Evolutionary conservation across 2,113 vertebrate genomes (phyloP).

Genomic region (Pica pica): DNA sequence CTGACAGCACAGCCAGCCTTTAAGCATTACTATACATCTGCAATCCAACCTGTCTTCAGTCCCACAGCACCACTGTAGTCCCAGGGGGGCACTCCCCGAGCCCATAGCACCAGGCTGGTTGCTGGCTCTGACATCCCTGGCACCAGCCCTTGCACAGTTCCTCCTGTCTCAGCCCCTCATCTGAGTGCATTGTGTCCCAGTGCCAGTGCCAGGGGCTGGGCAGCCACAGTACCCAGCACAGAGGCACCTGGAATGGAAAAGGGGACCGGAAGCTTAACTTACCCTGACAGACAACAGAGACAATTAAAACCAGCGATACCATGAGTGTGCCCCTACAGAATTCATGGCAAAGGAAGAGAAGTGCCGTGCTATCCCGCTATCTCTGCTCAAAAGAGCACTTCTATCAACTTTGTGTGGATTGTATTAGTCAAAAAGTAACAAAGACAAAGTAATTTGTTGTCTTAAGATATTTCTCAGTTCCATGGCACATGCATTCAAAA

Average conservation of each 20-base stretch:
- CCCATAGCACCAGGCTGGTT: not conserved
- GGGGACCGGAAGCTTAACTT: not conserved
- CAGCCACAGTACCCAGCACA: not conserved
- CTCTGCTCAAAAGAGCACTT: not conserved
- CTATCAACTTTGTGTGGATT: not conserved
- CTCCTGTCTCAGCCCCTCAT: rapidly evolving
- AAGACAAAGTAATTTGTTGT: not conserved
- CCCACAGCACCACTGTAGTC: not conserved
- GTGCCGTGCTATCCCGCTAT: not conserved
- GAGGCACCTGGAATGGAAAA: not conserved
- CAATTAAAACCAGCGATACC: not conserved
- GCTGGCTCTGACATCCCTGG: not conserved
- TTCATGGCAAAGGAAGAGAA: not conserved
- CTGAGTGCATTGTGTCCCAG: rapidly evolving
- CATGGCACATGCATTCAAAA: not conserved
- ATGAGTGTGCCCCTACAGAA: not conserved
- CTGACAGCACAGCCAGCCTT: not conserved
- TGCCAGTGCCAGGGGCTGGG: not conserved
- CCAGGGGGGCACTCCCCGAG: not conserved
- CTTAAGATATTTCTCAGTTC: not conserved
- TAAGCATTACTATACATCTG: not conserved
- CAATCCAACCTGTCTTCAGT: not conserved
- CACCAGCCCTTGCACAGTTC: not conserved
- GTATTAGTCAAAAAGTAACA: not conserved
- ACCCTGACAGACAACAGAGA: not conserved